Conservation (phyloP, 2,113 vertebrate genomes). For the Nycticorax nycticorax region DNA sequence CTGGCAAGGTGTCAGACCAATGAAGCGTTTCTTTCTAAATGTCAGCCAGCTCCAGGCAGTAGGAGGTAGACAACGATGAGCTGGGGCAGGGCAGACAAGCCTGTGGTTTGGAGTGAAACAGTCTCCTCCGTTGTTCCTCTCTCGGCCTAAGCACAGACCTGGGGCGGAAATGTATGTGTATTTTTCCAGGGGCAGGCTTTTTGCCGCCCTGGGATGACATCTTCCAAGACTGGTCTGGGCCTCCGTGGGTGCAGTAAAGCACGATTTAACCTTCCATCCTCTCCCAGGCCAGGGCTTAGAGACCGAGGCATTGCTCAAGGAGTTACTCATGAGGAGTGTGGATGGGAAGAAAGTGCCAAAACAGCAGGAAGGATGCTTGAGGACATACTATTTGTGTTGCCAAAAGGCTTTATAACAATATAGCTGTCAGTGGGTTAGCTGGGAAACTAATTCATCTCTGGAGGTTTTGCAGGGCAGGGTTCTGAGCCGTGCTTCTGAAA, state of each 20-base stretch:
- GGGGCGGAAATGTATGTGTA: not conserved
- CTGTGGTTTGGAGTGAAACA: conserved; percentile 27
- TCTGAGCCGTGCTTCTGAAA: not conserved
- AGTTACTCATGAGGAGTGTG: not conserved
- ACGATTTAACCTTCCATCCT: not conserved
- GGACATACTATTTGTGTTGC: not conserved
- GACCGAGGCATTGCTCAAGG: not conserved
- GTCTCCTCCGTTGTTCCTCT: not conserved
- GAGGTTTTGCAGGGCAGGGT: not conserved
- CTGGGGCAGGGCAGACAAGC: not conserved
- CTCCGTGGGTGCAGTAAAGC: not conserved
- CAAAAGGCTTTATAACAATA: not conserved
- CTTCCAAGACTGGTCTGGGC: not conserved
- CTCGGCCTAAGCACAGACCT: not conserved
- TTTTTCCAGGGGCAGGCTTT: not conserved
- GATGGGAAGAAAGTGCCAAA: not conserved
- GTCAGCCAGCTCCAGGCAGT: not conserved
- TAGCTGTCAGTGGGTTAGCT: not conserved
- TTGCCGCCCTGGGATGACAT: not conserved
- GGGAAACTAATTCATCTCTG: not conserved
- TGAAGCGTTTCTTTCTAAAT: conserved; percentile 43
- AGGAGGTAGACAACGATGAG: not conserved
- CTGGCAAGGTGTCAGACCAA: conserved; percentile 26
- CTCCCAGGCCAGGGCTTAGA: not conserved
- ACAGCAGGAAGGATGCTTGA: not conserved